Base-by-base conservation (phyloP, 2,797 vertebrate genomes). In the Distichodus sexfasciatus region DNA sequence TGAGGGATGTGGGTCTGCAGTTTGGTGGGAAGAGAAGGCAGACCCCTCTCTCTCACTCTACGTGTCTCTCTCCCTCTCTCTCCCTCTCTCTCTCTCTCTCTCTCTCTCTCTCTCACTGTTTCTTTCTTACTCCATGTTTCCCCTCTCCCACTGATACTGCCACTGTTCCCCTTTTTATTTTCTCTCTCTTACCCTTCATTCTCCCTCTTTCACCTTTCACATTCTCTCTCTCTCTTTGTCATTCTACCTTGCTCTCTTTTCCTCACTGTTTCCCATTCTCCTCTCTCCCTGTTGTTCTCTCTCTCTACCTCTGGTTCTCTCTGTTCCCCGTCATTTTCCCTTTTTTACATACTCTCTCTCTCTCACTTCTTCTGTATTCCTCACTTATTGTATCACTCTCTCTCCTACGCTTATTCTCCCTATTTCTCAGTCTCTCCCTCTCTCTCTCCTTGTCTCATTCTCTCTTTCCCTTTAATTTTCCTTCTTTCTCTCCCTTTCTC, bases 71-170 rank as follows among this genome's bases (percentile, higher is more conserved):
- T 82, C 80, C 81, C 82, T 76, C 81, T 83, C 80, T 79, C 79
- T 24, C 38, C 47, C 29, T 33, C 43, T 47, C 11, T 71, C 40
- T 54, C 41, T 57, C 6, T 14, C 29, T 35, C 26, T 75, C 75
- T 84, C 80, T 76, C 80, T 82, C 84, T 79, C 81, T 87, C 84
- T 87, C 86, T 83, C 82, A 81, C 82, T 85, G 85, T 83, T 81
- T 66, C 15, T 62, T 36, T 19, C 47, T 33, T 44, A 51, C 66
- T 48, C 24, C 66, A 29, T 60, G 44, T 58, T 59, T 72, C 62
- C 72, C 75, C n/a, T 85, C 77, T 82, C 80, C 81, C 82, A 76
- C 81, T 83, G 79, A 78, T 79, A 17, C 38, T 55, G 26, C 33
- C 43, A 38, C 11, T 71, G 33, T 54, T 50, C 48, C 6, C 14